Conservation (phyloP, 2,888 invertebrate species). For the Rotaria magnacalcarata region DNA sequence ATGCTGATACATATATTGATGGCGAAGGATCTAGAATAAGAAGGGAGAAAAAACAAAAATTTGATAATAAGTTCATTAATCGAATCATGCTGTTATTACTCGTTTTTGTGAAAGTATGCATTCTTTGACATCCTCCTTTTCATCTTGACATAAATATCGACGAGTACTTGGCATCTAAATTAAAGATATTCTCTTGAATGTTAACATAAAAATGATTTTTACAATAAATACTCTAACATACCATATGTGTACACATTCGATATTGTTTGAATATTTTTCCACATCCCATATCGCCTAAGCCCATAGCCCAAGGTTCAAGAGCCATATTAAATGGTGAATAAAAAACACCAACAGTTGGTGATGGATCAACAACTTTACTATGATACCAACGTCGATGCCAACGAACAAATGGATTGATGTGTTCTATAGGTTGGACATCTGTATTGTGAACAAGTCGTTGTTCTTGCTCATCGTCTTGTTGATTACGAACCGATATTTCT, state of each 20-base stretch:
- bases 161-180: neutral
- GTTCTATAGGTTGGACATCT: neutral
- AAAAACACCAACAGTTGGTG: neutral
- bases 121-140: neutral
- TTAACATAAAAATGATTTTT: no score
- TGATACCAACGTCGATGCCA: neutral
- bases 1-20: slow-evolving; percentile 31
- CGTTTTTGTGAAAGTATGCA: neutral
- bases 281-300: neutral
- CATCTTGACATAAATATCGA: slow-evolving; percentile 8
- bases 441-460: neutral
- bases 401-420: slow-evolving; percentile 6
- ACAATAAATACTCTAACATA: neutral
- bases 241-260: slow-evolving; percentile 22
- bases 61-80: neutral
- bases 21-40: neutral
- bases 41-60: neutral
- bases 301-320: neutral
- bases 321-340: slow-evolving; percentile 12
- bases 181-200: neutral
- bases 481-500: neutral
- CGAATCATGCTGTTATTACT: neutral
- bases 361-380: neutral
- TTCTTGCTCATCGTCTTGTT: neutral
- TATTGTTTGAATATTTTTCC: neutral